Evolutionary conservation across 2,888 invertebrate genomes (phyloP).

Genomic region (Bugulina stolonifera): DNA sequence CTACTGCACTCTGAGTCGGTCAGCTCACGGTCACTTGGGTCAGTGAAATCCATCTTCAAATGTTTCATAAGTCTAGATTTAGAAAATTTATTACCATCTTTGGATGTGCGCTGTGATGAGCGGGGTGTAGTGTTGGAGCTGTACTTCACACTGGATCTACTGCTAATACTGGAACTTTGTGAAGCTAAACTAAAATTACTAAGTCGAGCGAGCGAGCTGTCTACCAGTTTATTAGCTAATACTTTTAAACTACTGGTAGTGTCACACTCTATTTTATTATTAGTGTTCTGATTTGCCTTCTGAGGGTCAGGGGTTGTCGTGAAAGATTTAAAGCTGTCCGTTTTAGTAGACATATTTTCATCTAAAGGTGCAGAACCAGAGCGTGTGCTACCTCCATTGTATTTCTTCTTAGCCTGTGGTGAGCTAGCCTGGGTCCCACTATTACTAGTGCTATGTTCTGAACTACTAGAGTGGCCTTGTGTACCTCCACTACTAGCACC

Average conservation of each 20-base stretch:
- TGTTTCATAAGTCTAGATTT: conserved; percentile 32
- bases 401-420: conserved; percentile 11
- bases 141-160: conserved; percentile 38
- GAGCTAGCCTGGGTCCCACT: conserved; percentile 2
- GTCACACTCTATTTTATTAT: conserved; percentile 13
- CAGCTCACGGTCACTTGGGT: conserved; percentile 31
- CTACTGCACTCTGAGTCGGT: conserved; percentile 17
- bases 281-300: not conserved
- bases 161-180: conserved; percentile 35
- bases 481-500: not conserved
- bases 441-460: not conserved
- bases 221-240: conserved; percentile 17
- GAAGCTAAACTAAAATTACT: conserved; percentile 36
- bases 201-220: conserved; percentile 24
- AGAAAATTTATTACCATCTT: conserved; percentile 33
- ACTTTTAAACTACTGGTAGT: conserved; percentile 3
- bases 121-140: conserved; percentile 33
- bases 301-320: not conserved
- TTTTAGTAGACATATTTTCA: not conserved
- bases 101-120: conserved; percentile 16
- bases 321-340: not conserved
- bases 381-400: not conserved
- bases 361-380: not conserved
- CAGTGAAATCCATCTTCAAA: conserved; percentile 34
- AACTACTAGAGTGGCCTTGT: no score